Evolutionary conservation across 2,888 invertebrate species (phyloP).

Genomic region (Drosophila mulleri): DNA sequence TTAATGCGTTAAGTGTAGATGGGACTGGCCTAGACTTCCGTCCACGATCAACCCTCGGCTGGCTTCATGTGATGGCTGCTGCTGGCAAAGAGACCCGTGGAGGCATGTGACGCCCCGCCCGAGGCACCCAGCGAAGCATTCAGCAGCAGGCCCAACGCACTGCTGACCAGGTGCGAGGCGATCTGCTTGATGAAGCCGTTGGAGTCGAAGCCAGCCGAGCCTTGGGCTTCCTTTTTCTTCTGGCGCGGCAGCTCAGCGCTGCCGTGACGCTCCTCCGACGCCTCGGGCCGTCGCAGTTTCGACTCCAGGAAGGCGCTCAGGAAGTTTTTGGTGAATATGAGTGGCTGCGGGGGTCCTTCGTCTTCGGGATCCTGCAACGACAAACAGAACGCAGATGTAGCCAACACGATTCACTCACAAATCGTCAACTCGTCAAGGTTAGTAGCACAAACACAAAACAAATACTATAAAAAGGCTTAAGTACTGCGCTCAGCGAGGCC

Average conservation of each 20-base stretch:
- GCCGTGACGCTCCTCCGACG: constrained; percentile 65
- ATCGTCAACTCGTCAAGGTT: constrained; percentile 18
- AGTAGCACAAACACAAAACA: constrained; percentile 50
- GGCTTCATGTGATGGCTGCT: constrained; percentile 61
- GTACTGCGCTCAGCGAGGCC: constrained; percentile 85
- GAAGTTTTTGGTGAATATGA: constrained; percentile 81
- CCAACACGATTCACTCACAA: background rate
- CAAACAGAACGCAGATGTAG: background rate
- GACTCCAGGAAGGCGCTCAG: constrained; percentile 80
- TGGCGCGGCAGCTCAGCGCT: constrained; percentile 40
- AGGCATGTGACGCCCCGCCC: constrained; percentile 83
- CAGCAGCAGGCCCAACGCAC: constrained; percentile 79
- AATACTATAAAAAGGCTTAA: constrained; percentile 49
- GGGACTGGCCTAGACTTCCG: constrained; percentile 4
- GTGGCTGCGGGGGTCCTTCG: constrained; percentile 83
- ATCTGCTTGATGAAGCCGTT: constrained; percentile 83
- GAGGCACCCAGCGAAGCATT: constrained; percentile 83
- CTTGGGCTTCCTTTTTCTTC: constrained; percentile 42
- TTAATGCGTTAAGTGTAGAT: background rate
- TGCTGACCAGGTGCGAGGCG: constrained; percentile 82
- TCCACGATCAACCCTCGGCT: constrained; percentile 20
- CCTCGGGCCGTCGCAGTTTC: constrained; percentile 75
- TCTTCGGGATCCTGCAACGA: constrained; percentile 84
- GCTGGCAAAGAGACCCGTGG: constrained; percentile 57
- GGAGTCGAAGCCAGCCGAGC: constrained; percentile 73